phyloP scores from a whole-genome alignment of 1,140 invertebrate genomes.

The Zaprionus kolodkinae region DNA sequence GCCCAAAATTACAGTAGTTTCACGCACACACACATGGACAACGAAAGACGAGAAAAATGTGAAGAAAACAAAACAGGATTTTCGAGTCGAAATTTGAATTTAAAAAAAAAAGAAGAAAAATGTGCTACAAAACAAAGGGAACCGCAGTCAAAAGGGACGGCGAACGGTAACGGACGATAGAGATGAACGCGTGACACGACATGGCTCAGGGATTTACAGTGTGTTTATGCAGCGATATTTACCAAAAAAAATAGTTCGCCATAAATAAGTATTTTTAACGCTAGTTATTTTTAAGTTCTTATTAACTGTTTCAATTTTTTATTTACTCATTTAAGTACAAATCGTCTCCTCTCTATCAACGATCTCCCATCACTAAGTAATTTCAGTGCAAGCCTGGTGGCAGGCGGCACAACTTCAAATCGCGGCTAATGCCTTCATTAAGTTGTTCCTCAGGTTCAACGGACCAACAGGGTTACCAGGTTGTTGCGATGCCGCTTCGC shows the following conservation, averaged over 20 bases:
- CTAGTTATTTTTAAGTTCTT: too few species aligned
- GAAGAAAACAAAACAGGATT: conserved; percentile 68
- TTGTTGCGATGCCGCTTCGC: neutral
- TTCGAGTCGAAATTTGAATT: conserved; percentile 70
- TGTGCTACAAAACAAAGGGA: conserved; percentile 32
- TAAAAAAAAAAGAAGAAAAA: conserved; percentile 50
- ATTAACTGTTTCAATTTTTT: too few species aligned
- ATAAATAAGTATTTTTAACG: too few species aligned
- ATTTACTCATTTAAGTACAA: too few species aligned
- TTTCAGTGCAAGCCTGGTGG: neutral
- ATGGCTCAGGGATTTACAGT: neutral
- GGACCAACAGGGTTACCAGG: neutral
- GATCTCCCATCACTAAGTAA: neutral
- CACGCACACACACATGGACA: conserved; percentile 39
- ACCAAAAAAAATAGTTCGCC: too few species aligned
- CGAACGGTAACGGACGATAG: conserved; percentile 6
- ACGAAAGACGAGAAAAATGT: neutral
- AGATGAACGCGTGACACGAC: conserved; percentile 22
- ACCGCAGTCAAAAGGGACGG: conserved; percentile 6
- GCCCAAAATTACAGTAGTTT: conserved; percentile 72
- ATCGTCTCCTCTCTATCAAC: neutral
- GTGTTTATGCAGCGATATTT: neutral
- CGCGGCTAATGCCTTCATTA: conserved; percentile 23
- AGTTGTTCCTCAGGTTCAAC: conserved; percentile 14
- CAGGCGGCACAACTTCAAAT: conserved; percentile 27